A percentile compares a stretch with the other conserved stretches of the same genome.
Evolutionary conservation across 2,797 vertebrate species (phyloP).

Genomic region (Melanitta fusca): DNA sequence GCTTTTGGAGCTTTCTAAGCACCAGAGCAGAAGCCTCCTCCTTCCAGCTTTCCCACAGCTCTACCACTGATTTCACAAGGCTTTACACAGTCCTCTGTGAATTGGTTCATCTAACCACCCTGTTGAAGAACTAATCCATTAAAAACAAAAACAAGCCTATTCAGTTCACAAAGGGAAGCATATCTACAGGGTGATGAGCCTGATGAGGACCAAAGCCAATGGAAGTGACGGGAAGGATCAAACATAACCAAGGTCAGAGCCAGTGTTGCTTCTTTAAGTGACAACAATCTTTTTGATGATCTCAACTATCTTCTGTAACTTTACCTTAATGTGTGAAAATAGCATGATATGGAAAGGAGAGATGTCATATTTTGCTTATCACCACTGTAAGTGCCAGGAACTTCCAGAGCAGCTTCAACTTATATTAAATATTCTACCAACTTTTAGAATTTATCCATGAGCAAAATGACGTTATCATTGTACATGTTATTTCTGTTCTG

Average conservation of each 20-base stretch:
- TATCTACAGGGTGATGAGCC: neutral
- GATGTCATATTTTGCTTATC: constrained; percentile 53
- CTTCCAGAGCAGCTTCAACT: constrained; percentile 45
- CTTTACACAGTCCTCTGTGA: neutral
- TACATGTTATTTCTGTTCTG: constrained; percentile 8
- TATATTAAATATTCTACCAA: constrained; percentile 39
- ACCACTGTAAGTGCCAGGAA: constrained; percentile 19
- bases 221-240: neutral
- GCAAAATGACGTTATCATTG: constrained; percentile 31
- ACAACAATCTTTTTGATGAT: constrained; percentile 17
- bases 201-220: neutral
- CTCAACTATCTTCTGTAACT: constrained; percentile 42
- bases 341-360: constrained; percentile 40
- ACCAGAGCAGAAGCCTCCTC: neutral
- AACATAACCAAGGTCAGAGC: neutral
- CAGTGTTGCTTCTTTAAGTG: neutral
- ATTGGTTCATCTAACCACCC: neutral
- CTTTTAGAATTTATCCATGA: constrained; percentile 39
- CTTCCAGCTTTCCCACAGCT: neutral
- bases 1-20: neutral
- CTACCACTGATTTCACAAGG: neutral
- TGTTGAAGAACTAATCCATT: neutral
- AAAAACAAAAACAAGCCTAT: neutral
- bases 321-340: constrained; percentile 46
- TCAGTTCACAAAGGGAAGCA: neutral